A percentile compares a stretch with the other conserved stretches of the same genome.
Evolutionary conservation across 35 echinoderm and acorn worm genomes (phyloP).

Genomic region (Apostichopus japonicus): DNA sequence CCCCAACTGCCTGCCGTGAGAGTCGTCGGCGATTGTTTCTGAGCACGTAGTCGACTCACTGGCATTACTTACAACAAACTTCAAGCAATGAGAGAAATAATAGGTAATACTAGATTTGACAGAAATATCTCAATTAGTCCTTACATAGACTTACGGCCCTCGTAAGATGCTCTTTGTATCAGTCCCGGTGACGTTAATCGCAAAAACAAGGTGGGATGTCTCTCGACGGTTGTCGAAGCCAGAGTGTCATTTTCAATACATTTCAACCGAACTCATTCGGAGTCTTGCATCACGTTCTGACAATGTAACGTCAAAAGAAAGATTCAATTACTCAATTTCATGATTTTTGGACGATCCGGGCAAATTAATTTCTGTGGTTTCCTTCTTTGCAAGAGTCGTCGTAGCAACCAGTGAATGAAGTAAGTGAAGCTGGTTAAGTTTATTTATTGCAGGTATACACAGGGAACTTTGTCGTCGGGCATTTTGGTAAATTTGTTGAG

Average conservation of each 20-base stretch:
- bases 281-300: background rate
- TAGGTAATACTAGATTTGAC: background rate
- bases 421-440: background rate
- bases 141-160: background rate
- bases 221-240: background rate
- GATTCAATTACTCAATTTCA: constrained; percentile 1
- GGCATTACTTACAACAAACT: background rate
- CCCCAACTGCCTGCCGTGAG: background rate
- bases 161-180: background rate
- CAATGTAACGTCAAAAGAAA: background rate
- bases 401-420: constrained; percentile 1
- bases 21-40: background rate
- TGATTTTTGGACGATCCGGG: background rate
- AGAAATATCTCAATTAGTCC: background rate
- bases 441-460: background rate
- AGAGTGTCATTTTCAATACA: background rate
- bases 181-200: background rate
- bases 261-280: background rate
- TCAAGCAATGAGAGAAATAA: background rate
- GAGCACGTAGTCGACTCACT: no score
- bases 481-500: no score
- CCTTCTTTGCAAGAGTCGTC: background rate
- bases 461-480: no score
- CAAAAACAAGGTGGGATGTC: background rate
- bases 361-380: background rate